Percentiles rank a stretch among this genome's conserved stretches.
Evolutionary conservation across 2,797 vertebrate genomes (phyloP).

Genomic region (Myotis pilosus): DNA sequence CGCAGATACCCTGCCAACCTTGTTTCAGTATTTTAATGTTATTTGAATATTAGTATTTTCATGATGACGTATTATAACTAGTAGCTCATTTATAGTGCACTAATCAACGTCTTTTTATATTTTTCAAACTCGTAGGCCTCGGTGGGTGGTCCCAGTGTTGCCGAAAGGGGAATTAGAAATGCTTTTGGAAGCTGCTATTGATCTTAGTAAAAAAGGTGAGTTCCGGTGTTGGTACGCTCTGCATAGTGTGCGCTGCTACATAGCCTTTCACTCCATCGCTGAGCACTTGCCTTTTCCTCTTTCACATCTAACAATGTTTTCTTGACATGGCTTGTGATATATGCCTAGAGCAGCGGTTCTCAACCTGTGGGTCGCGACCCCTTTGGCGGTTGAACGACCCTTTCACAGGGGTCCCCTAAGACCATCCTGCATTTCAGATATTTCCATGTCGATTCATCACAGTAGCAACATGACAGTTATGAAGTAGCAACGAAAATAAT

Average conservation of each 20-base stretch:
- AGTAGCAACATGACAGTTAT: too few relatives aligned
- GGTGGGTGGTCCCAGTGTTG: constrained; percentile 99
- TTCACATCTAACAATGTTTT: background rate
- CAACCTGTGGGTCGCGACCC: too few relatives aligned
- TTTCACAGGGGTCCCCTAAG: too few relatives aligned
- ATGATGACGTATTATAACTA: constrained; percentile 21
- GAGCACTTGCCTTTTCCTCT: background rate
- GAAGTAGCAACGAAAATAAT: too few relatives aligned
- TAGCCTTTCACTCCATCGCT: background rate
- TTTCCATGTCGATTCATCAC: too few relatives aligned
- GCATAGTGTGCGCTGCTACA: background rate
- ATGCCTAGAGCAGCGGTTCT: background rate
- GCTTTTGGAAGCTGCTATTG: constrained; percentile 99
- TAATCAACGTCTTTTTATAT: constrained; percentile 66
- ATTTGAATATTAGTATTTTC: constrained; percentile 56
- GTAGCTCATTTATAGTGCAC: constrained; percentile 38
- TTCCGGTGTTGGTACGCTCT: constrained; percentile 43
- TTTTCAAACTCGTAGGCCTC: constrained; percentile 88
- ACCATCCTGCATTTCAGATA: too few relatives aligned
- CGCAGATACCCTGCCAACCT: background rate
- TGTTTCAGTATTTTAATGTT: constrained; percentile 34
- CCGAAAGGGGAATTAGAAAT: constrained; percentile 99
- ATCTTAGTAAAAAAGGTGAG: constrained; percentile 99
- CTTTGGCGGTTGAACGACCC: too few relatives aligned
- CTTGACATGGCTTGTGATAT: background rate